Evolutionary conservation across 2,113 vertebrate species (phyloP).

Genomic region (Podocnemis expansa): DNA sequence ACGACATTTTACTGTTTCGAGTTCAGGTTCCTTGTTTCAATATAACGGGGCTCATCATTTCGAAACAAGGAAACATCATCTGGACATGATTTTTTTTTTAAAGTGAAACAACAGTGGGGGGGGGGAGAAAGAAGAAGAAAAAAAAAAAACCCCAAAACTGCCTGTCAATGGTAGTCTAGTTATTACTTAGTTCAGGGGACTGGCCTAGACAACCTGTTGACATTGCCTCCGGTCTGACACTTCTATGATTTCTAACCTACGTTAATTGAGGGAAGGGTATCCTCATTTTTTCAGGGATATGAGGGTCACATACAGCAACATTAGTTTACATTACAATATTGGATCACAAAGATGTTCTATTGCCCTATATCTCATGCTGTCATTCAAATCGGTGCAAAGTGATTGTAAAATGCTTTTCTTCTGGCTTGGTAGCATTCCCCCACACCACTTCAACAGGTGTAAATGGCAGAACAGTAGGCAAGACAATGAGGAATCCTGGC

Average conservation of each 20-base stretch:
- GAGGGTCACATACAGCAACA: background rate
- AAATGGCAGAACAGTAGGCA: background rate
- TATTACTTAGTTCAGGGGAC: background rate
- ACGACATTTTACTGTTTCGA: too few species aligned
- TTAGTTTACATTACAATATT: background rate
- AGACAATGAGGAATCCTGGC: background rate
- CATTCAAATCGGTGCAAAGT: rapidly evolving
- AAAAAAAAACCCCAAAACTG: too few species aligned
- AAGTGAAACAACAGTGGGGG: too few species aligned
- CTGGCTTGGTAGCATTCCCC: background rate
- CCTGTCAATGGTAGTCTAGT: background rate
- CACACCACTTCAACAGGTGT: background rate
- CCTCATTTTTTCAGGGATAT: background rate
- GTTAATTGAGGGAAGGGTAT: background rate
- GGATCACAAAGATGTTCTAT: background rate
- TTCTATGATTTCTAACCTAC: background rate
- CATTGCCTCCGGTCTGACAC: background rate
- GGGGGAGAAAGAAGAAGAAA: too few species aligned
- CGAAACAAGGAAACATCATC: too few species aligned
- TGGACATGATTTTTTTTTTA: too few species aligned
- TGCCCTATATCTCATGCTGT: rapidly evolving
- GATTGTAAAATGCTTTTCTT: background rate
- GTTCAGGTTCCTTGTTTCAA: too few species aligned
- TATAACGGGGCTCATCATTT: too few species aligned
- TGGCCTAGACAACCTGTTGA: background rate